Conservation (phyloP, 2,113 vertebrate species). For the Mirza zaza region DNA sequence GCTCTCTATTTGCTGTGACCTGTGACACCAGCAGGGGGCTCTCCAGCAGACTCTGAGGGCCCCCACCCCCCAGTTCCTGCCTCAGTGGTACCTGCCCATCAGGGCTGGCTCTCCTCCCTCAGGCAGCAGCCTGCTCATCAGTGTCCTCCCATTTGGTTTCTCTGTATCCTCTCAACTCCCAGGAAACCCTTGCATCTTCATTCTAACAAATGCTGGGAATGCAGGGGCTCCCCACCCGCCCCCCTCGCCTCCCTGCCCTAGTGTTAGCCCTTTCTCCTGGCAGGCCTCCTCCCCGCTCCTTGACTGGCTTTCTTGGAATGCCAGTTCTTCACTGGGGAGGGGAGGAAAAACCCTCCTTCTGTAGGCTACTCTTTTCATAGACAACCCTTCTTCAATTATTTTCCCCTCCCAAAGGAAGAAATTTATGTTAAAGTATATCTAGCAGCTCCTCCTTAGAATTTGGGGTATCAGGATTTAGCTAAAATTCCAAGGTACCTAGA, state of each 20-base stretch:
- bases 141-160: neutral
- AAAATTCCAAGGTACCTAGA: neutral
- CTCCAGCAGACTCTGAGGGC: neutral
- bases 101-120: neutral
- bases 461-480: neutral
- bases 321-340: too few relatives aligned
- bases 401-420: neutral
- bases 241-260: too few relatives aligned
- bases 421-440: neutral
- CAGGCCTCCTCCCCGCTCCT: neutral
- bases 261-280: neutral
- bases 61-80: neutral
- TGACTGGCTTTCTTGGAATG: too few relatives aligned
- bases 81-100: neutral
- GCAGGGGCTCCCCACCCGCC: neutral
- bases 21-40: neutral
- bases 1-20: neutral
- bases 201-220: neutral
- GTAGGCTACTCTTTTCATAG: neutral
- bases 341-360: too few relatives aligned
- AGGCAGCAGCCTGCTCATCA: neutral
- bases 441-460: neutral
- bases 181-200: neutral
- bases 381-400: rapidly evolving
- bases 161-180: neutral